phyloP scores from a whole-genome alignment of 2,113 vertebrate genomes.

The Solea solea region DNA sequence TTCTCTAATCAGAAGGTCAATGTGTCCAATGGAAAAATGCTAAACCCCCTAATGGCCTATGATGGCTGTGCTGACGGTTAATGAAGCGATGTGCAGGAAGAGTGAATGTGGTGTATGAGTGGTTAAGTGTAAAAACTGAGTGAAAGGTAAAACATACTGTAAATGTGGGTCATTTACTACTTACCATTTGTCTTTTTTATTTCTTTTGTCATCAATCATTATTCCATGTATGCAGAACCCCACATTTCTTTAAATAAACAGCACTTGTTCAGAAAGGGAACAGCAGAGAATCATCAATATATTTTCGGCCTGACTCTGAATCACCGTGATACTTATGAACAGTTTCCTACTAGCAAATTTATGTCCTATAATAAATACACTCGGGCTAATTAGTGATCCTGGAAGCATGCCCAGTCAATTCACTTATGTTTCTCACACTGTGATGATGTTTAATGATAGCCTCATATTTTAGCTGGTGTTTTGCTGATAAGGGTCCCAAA shows the following conservation, averaged over 20 bases:
- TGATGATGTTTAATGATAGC: constrained; percentile 9
- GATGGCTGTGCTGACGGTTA: too few relatives aligned
- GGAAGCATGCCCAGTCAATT: constrained; percentile 15
- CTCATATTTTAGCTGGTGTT: not conserved
- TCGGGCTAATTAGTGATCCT: constrained; percentile 28
- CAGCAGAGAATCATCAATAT: not conserved
- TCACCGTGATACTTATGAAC: constrained; percentile 15
- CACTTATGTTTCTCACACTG: not conserved
- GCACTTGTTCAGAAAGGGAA: not conserved
- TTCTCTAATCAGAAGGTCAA: too few relatives aligned
- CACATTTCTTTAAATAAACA: not conserved
- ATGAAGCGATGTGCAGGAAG: too few relatives aligned
- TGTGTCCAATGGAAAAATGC: too few relatives aligned
- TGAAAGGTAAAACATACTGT: too few relatives aligned
- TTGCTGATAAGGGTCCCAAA: not conserved
- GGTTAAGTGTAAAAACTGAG: too few relatives aligned
- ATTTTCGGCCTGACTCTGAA: constrained; percentile 5
- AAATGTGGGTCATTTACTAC: too few relatives aligned
- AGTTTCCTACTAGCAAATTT: constrained; percentile 18
- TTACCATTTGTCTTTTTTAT: too few relatives aligned
- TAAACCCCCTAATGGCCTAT: too few relatives aligned
- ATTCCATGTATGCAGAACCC: not conserved
- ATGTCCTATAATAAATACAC: constrained; percentile 16
- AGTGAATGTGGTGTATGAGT: too few relatives aligned
- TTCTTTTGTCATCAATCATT: too few relatives aligned